phyloP scores from a whole-genome alignment of 1,140 invertebrate genomes.

The Trigoniulus corallinus region DNA sequence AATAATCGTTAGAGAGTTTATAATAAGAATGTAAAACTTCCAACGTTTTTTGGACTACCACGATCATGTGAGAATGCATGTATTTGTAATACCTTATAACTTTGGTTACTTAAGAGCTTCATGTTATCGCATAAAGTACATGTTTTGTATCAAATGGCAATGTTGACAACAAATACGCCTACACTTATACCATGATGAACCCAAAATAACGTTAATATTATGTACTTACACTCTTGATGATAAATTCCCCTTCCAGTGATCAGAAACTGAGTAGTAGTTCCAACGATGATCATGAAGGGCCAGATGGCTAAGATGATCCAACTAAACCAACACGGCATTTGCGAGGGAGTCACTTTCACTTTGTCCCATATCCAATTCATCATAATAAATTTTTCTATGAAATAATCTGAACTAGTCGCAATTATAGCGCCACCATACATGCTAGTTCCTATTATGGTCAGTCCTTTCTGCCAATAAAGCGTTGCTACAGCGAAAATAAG shows the following conservation, averaged over 20 bases:
- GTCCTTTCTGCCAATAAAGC: conserved; percentile 51
- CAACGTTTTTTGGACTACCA: too few relatives aligned
- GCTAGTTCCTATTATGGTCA: conserved; percentile 56
- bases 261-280: conserved; percentile 45
- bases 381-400: conserved; percentile 45
- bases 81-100: too few relatives aligned
- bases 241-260: conserved; percentile 51
- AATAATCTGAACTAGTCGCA: conserved; percentile 52
- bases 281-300: conserved; percentile 49
- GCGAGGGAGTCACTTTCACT: conserved; percentile 25
- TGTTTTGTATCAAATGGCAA: too few relatives aligned
- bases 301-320: conserved; percentile 55
- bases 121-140: too few relatives aligned
- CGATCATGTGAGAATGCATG: too few relatives aligned
- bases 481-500: conserved; percentile 51
- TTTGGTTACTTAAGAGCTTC: too few relatives aligned
- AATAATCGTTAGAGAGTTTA: too few relatives aligned
- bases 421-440: conserved; percentile 57
- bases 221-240: conserved; percentile 34
- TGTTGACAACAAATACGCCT: background rate
- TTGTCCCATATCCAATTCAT: conserved; percentile 47
- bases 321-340: conserved; percentile 50
- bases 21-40: too few relatives aligned
- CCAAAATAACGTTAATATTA: too few relatives aligned
- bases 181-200: background rate